A percentile compares a stretch with the other conserved stretches of the same genome.
These are phyloP conservation scores for Penaeus vannamei DNA, from an alignment of 1,140 invertebrate species.

Conservation along the genomic window DNA sequence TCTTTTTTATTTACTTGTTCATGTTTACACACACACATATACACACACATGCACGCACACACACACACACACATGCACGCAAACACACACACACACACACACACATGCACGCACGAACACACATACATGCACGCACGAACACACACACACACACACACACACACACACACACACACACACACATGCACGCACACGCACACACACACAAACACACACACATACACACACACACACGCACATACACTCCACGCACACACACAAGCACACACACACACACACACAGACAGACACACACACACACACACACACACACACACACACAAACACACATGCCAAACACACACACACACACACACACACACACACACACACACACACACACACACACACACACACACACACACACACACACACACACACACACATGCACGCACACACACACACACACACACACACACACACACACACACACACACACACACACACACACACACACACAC, in stretches of 20 bases:
- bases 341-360: neutral
- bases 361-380: neutral
- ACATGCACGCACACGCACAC: neutral
- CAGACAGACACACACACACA: neutral
- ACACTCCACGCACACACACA: neutral
- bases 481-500: neutral
- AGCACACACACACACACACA: neutral
- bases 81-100: no score
- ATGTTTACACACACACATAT: no score
- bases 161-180: slow-evolving; percentile 19
- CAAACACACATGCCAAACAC: neutral
- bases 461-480: neutral
- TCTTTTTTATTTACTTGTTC: no score
- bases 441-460: neutral
- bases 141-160: neutral
- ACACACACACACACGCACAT: neutral
- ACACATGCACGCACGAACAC: no score
- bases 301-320: neutral
- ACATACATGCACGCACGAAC: no score
- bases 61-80: no score
- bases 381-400: neutral
- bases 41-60: no score
- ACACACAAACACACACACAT: no score
- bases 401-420: neutral
- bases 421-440: neutral